Conservation (phyloP, 2,113 vertebrate species). For the Redunca redunca region DNA sequence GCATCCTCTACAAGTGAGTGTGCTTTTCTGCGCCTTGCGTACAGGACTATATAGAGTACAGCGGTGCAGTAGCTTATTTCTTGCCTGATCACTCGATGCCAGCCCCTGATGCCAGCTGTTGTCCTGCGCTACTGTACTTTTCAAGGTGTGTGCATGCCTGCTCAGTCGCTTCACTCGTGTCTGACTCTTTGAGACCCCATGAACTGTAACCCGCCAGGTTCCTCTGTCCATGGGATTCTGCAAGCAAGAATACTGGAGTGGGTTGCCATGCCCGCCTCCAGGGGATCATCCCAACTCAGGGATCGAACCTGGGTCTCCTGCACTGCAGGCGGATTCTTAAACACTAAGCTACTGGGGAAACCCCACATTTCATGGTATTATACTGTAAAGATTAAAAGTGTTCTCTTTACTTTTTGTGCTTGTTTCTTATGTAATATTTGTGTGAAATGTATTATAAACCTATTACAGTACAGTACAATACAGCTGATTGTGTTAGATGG, state of each 20-base stretch:
- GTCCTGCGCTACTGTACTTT: accelerated
- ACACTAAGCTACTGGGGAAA: not conserved
- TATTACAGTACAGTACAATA: not conserved
- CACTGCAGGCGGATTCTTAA: not conserved
- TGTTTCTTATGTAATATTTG: not conserved
- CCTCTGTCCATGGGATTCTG: not conserved
- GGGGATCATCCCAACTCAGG: not conserved
- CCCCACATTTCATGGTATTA: not conserved
- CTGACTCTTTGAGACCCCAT: not conserved
- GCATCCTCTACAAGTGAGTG: not conserved
- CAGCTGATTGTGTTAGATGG: not conserved
- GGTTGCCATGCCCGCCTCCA: not conserved
- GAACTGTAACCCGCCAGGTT: not conserved
- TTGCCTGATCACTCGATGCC: not conserved
- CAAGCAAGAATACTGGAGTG: not conserved
- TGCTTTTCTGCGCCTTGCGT: not conserved
- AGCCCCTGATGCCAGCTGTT: not conserved
- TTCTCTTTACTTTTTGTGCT: not conserved
- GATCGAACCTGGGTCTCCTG: not conserved
- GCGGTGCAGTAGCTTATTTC: accelerated
- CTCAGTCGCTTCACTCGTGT: not conserved
- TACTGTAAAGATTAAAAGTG: not conserved
- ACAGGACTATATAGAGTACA: accelerated
- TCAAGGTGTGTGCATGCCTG: accelerated
- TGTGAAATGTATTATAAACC: not conserved